Percentiles rank a stretch among this genome's conserved stretches.
Evolutionary conservation across 64 coral and sea anemone species (phyloP).

Genomic region (Montipora sp.): DNA sequence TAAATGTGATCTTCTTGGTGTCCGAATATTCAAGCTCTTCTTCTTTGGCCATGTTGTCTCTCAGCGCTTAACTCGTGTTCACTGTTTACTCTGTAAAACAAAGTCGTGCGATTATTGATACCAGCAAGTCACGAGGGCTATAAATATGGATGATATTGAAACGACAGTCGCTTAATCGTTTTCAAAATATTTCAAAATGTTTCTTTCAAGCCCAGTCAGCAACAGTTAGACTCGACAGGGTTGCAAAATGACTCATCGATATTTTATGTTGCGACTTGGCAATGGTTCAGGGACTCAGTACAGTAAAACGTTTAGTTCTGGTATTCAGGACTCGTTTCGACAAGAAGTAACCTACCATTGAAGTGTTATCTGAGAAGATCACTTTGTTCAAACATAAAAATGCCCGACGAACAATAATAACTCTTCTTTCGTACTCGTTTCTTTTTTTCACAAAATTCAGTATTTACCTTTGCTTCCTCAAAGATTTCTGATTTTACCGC

Average conservation of each 20-base stretch:
- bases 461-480: too few relatives aligned
- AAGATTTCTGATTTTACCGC: too few relatives aligned
- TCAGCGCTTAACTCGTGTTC: not conserved
- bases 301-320: too few relatives aligned
- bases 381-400: not conserved
- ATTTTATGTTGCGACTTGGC: not conserved
- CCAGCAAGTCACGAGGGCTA: not conserved
- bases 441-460: too few relatives aligned
- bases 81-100: constrained; percentile 42
- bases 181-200: not conserved
- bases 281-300: too few relatives aligned
- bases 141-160: constrained; percentile 28
- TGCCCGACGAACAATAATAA: not conserved
- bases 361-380: not conserved
- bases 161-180: not conserved
- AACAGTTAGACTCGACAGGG: not conserved
- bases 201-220: not conserved
- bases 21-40: constrained; percentile 45
- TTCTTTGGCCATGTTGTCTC: constrained; percentile 34
- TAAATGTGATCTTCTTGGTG: constrained; percentile 30
- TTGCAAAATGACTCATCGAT: not conserved
- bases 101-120: not conserved
- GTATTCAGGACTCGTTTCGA: not conserved
- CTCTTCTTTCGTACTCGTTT: too few relatives aligned
- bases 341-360: not conserved